Percentiles rank a stretch among this genome's conserved stretches.
phyloP scores from a whole-genome alignment of 2,113 vertebrate genomes.

The Haemorhous mexicanus region DNA sequence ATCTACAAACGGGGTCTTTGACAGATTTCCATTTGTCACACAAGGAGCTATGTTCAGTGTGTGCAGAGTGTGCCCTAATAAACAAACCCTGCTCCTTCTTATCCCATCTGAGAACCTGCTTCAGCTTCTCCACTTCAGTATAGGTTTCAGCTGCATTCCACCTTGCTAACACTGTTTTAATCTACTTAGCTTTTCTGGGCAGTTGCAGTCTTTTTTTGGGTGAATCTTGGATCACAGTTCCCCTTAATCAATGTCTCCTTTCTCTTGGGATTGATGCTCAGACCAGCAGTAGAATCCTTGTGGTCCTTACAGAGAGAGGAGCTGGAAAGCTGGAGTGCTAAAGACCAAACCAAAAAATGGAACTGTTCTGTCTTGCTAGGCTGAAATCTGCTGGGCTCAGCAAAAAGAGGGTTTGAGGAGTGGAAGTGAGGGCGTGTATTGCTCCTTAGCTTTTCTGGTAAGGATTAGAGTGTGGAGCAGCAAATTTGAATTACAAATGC shows the following conservation, averaged over 20 bases:
- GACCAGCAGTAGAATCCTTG: background rate
- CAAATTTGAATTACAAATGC: background rate
- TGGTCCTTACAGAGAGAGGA: background rate
- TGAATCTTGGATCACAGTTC: background rate
- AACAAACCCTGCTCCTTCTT: background rate
- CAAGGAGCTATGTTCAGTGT: background rate
- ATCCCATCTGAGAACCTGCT: background rate
- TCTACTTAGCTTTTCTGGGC: background rate
- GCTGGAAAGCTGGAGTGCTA: background rate
- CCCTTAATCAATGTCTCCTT: background rate
- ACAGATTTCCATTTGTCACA: fast-evolving
- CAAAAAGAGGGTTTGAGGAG: background rate
- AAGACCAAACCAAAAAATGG: background rate
- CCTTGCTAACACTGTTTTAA: background rate
- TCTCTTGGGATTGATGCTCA: background rate
- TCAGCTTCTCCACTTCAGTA: background rate
- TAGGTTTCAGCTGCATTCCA: background rate
- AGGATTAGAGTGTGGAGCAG: background rate
- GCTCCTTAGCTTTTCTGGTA: background rate
- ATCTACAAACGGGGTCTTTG: background rate
- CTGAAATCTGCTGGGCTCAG: background rate
- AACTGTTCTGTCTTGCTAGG: background rate
- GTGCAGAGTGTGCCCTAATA: background rate
- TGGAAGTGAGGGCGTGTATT: background rate
- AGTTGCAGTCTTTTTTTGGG: background rate